Evolutionary conservation across 2,888 invertebrate species (phyloP), one percentile per base, ranked within the genome.

Genomic region (Scaeva pyrastri): DNA sequence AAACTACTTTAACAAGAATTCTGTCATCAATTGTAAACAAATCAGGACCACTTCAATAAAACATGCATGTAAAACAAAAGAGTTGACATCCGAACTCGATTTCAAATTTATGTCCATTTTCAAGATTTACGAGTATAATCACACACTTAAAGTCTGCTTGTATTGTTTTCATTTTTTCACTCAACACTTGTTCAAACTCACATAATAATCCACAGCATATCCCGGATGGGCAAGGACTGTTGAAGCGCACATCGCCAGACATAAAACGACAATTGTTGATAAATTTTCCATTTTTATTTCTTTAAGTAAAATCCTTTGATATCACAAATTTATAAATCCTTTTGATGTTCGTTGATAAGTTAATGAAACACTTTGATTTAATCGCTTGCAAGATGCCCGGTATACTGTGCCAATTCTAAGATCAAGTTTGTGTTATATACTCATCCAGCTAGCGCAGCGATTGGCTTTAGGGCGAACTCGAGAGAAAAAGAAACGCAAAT

Each of bases 161-260:
- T 58, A 8, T 21, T 12, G 1, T 23, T 41, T 43, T 62, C 1
- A 19, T 19, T 12, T 5, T 8, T 31, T 11, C 36, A 66, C 52
- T 60, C 23, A 64, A 72, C 50, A 73, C 43, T 14, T 36, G 0
- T 39, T 39, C 8, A 26, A 88, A 93, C 95, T 94, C 93, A 95
- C 95, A 92, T 94, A 94, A 91, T 95, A 95, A 91, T 94, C 94
- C 84, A 94, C 93, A 88, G 93, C 93, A 88, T 93, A 94, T 88
- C 92, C 93, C 82, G 93, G 93, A 85, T 89, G 90, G 58, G 92
- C 92, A 58, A 90, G 84, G 36, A 90, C 90, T 58, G 88, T 89
- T 81, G 88, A 88, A 89, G 90, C 89, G 89, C 90, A 91, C 88
- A 92, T 85, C 45, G 90, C 90, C 88, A 93, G 80, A 58, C 90